Conservation (phyloP, 1,140 invertebrate species). For the Bombus terrestris region DNA sequence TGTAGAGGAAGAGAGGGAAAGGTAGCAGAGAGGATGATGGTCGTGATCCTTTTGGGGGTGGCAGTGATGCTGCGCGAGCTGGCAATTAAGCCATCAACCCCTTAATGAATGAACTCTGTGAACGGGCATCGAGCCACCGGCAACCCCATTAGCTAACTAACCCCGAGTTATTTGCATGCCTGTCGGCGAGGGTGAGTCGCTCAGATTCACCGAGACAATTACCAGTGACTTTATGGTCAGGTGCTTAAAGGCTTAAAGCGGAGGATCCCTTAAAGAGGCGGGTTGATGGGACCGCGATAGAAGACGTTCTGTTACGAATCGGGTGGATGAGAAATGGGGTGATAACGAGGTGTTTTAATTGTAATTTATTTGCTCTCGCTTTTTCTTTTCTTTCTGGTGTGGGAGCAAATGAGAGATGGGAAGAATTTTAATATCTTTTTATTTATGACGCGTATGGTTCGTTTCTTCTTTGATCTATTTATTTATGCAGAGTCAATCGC, state of each 20-base stretch:
- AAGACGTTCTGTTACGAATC: background rate
- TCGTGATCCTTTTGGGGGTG: conserved; percentile 53
- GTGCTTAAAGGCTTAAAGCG: conserved; percentile 82
- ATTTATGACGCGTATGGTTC: too few relatives aligned
- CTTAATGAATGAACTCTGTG: conserved; percentile 82
- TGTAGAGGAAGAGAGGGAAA: conserved; percentile 45
- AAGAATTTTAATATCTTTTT: too few relatives aligned
- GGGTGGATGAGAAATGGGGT: background rate
- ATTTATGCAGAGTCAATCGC: too few relatives aligned
- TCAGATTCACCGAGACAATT: conserved; percentile 81
- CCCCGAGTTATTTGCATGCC: conserved; percentile 83
- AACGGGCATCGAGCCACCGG: conserved; percentile 68
- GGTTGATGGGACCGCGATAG: background rate
- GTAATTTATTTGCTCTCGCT: background rate
- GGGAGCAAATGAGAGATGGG: rapidly evolving
- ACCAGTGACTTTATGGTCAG: conserved; percentile 79
- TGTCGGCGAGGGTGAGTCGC: conserved; percentile 75
- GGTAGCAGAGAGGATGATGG: conserved; percentile 49
- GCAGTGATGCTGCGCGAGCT: conserved; percentile 78
- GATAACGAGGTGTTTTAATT: background rate
- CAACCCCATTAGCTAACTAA: conserved; percentile 82
- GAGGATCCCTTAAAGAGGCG: conserved; percentile 73
- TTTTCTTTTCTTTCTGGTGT: background rate
- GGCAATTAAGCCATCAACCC: conserved; percentile 82
- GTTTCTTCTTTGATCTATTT: too few relatives aligned